Conservation (phyloP, 92 coral and sea anemone genomes). For the Pocillopora meandrina region DNA sequence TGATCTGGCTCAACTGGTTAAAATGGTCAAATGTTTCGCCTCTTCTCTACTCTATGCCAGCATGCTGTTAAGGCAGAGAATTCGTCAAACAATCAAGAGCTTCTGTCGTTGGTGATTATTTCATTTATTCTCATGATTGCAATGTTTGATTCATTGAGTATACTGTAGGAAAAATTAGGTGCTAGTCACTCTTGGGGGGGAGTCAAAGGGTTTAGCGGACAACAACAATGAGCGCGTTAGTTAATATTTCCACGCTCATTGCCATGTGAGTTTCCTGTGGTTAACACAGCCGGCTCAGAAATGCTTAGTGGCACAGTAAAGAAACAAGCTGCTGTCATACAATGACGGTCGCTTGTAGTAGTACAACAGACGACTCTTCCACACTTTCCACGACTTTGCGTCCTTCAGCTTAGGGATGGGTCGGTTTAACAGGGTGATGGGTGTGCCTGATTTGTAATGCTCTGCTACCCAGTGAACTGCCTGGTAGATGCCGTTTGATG, state of each 20-base stretch:
- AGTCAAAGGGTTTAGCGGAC: too few species aligned
- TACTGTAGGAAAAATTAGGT: too few species aligned
- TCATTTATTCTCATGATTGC: too few species aligned
- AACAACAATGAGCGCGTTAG: too few species aligned
- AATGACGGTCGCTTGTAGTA: slow-evolving; percentile 73
- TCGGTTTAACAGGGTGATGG: slow-evolving; percentile 75
- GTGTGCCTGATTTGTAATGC: slow-evolving; percentile 80
- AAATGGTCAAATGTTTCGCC: too few species aligned
- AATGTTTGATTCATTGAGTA: too few species aligned
- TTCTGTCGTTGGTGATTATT: too few species aligned
- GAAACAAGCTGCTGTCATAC: slow-evolving; percentile 70
- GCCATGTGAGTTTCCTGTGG: neutral
- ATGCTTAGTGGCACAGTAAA: slow-evolving; percentile 79
- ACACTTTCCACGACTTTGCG: slow-evolving; percentile 73
- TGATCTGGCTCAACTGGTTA: too few species aligned
- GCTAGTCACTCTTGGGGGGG: too few species aligned
- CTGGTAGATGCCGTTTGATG: slow-evolving; percentile 73
- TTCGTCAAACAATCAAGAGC: too few species aligned
- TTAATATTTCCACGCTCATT: neutral
- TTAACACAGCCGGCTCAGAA: slow-evolving; percentile 34
- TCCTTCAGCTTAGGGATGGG: slow-evolving; percentile 79
- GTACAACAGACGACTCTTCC: slow-evolving; percentile 75
- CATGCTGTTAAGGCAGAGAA: too few species aligned
- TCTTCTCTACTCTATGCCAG: too few species aligned
- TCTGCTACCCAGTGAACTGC: slow-evolving; percentile 87